Conservation (phyloP, 2,113 vertebrate genomes). For the Halichoerus grypus region DNA sequence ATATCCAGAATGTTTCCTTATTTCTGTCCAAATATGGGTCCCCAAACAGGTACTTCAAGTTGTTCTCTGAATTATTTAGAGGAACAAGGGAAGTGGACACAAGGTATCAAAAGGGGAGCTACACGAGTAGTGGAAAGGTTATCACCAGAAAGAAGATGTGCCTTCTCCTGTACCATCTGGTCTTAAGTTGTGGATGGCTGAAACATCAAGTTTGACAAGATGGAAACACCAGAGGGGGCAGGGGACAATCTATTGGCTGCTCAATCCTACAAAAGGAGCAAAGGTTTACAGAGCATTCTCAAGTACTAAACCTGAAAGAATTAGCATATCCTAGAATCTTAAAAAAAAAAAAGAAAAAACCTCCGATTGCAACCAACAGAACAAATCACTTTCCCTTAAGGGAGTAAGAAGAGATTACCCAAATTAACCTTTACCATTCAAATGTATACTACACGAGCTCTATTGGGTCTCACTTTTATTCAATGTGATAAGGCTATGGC, state of each 20-base stretch:
- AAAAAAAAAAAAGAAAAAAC: conserved; percentile 15
- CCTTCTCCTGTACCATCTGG: background rate
- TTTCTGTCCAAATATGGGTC: background rate
- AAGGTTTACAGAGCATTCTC: conserved; percentile 36
- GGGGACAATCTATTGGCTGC: background rate
- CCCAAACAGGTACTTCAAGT: conserved; percentile 23
- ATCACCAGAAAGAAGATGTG: conserved; percentile 1
- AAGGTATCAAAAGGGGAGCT: background rate
- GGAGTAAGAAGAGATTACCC: conserved; percentile 67
- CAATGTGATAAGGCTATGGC: conserved; percentile 46
- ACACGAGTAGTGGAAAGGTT: background rate
- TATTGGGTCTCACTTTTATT: conserved; percentile 44
- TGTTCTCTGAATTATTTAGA: conserved; percentile 13
- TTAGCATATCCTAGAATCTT: conserved; percentile 38
- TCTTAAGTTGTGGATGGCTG: background rate
- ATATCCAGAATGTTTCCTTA: conserved; percentile 11
- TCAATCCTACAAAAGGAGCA: background rate
- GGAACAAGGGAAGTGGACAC: background rate
- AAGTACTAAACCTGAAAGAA: conserved; percentile 27
- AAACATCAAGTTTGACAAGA: conserved; percentile 1
- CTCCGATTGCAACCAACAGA: conserved; percentile 59
- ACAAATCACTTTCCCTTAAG: conserved; percentile 41
- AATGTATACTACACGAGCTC: conserved; percentile 33
- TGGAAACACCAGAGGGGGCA: background rate
- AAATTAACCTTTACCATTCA: conserved; percentile 75